Conservation (phyloP, 2,797 vertebrate genomes). For the Pseudopleuronectes americanus region DNA sequence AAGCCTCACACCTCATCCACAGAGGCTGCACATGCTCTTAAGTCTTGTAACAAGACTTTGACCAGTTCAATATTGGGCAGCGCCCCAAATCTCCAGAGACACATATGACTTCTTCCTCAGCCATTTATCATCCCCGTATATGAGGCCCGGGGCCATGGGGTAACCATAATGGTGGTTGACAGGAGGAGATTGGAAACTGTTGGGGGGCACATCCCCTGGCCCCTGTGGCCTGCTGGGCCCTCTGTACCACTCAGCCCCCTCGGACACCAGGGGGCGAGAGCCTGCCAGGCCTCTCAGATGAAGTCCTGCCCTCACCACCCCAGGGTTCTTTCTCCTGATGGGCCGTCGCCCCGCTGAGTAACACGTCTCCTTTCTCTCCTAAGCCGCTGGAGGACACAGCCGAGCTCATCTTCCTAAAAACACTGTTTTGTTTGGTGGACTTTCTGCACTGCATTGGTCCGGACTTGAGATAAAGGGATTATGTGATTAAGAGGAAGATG, state of each 20-base stretch:
- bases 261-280: constrained; percentile 70
- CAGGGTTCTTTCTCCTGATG: constrained; percentile 66
- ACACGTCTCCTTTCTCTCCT: constrained; percentile 75
- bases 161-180: constrained; percentile 67
- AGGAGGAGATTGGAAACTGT: constrained; percentile 74
- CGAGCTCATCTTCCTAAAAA: constrained; percentile 75
- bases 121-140: constrained; percentile 73
- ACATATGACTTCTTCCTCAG: constrained; percentile 53
- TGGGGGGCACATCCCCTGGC: constrained; percentile 43
- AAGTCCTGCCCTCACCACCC: constrained; percentile 61
- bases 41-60: constrained; percentile 50
- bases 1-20: constrained; percentile 31
- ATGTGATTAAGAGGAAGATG: constrained; percentile 80
- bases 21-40: constrained; percentile 41
- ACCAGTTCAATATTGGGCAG: constrained; percentile 56
- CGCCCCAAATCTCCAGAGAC: constrained; percentile 57
- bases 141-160: constrained; percentile 55
- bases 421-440: constrained; percentile 78
- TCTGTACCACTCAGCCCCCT: constrained; percentile 60
- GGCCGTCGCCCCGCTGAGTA: constrained; percentile 67
- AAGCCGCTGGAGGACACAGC: constrained; percentile 68
- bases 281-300: constrained; percentile 52
- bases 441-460: constrained; percentile 73
- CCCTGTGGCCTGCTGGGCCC: constrained; percentile 60
- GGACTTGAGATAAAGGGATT: constrained; percentile 84